phyloP scores from a whole-genome alignment of 2,797 vertebrate genomes.

The Sphenopsis melanotis region DNA sequence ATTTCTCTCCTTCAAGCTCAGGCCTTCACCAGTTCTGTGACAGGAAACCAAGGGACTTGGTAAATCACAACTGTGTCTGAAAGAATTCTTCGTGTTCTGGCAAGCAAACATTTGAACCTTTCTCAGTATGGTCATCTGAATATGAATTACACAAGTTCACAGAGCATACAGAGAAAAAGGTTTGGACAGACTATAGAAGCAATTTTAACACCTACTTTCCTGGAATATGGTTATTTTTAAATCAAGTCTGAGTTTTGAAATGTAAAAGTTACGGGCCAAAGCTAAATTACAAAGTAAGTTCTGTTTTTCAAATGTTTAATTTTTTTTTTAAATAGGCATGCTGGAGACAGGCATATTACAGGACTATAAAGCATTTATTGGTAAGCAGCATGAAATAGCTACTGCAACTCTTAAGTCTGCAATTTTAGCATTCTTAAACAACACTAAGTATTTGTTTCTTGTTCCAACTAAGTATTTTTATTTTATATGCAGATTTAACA shows the following conservation, averaged over 20 bases:
- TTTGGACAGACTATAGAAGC: not conserved
- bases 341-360: not conserved
- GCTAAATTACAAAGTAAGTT: not conserved
- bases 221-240: constrained; percentile 37
- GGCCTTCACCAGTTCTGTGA: not conserved
- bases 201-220: constrained; percentile 1
- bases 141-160: not conserved
- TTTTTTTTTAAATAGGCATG: not conserved
- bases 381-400: not conserved
- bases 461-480: not conserved
- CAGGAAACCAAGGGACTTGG: not conserved
- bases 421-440: not conserved
- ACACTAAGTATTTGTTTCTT: not conserved
- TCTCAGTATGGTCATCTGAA: not conserved
- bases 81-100: not conserved
- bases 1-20: fast-evolving
- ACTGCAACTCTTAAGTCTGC: not conserved
- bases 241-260: constrained; percentile 12
- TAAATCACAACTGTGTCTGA: not conserved
- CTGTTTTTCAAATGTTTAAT: not conserved
- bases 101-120: not conserved
- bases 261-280: not conserved
- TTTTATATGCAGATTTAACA: not conserved
- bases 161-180: not conserved
- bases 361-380: not conserved